Evolutionary conservation across 2,113 vertebrate species (phyloP).

Genomic region (Ammospiza nelsoni): DNA sequence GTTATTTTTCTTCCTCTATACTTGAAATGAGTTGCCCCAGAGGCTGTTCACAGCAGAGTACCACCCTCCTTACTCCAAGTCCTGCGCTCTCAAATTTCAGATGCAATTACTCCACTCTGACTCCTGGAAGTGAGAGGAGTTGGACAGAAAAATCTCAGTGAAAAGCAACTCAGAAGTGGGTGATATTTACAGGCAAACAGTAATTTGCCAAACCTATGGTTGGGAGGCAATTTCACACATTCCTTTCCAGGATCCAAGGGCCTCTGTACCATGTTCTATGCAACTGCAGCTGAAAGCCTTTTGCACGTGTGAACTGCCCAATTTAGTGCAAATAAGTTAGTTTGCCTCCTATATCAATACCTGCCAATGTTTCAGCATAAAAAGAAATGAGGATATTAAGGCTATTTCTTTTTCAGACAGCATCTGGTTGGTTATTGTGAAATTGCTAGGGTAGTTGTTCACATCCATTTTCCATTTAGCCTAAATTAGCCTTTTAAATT

Average conservation of each 20-base stretch:
- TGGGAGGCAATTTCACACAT: not conserved
- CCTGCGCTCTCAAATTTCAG: not conserved
- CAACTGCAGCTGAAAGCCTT: slow-evolving; percentile 9
- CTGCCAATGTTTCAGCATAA: slow-evolving; percentile 12
- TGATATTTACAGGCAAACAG: not conserved
- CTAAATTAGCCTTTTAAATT: slow-evolving; percentile 38
- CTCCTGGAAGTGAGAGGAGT: not conserved
- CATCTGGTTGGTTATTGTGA: not conserved
- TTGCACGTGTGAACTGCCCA: slow-evolving; percentile 3
- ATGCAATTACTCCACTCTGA: not conserved
- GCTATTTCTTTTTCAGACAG: not conserved
- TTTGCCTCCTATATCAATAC: not conserved
- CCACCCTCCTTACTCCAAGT: not conserved
- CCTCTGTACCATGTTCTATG: not conserved
- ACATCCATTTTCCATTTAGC: slow-evolving; percentile 11
- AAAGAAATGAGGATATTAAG: slow-evolving; percentile 21
- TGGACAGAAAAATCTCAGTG: not conserved
- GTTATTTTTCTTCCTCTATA: not conserved
- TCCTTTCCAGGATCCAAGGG: not conserved
- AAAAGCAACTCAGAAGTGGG: not conserved
- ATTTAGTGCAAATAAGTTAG: not conserved
- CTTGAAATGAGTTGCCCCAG: not conserved
- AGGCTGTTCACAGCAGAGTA: not conserved
- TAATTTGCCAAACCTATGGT: not conserved
- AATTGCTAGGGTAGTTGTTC: slow-evolving; percentile 10